A percentile compares a stretch with the other conserved stretches of the same genome.
These are phyloP conservation scores for Frankliniella fusca DNA, from an alignment of 2,888 invertebrate species.

Conservation along the genomic window DNA sequence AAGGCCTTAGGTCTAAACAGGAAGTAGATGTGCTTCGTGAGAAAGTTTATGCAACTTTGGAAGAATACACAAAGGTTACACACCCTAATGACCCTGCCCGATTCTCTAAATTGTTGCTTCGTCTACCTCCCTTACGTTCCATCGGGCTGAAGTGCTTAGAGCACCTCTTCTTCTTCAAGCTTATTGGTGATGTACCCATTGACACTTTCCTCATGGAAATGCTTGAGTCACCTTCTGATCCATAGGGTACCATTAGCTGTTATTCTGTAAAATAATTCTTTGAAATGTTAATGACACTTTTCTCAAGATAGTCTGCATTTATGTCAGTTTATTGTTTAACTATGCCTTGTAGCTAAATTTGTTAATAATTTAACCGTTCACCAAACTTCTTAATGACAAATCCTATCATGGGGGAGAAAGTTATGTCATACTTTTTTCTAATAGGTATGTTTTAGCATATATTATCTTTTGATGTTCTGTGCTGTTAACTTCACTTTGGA, in stretches of 20 bases:
- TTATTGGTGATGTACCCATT: slow-evolving; percentile 81
- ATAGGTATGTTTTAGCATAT: background rate
- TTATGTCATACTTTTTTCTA: background rate
- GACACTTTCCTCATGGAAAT: slow-evolving; percentile 80
- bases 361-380: background rate
- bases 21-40: slow-evolving; percentile 85
- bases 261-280: background rate
- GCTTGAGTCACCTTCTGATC: slow-evolving; percentile 62
- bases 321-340: background rate
- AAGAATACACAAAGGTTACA: slow-evolving; percentile 85
- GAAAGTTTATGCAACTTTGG: slow-evolving; percentile 91
- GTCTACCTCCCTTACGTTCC: slow-evolving; percentile 82
- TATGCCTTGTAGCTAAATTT: slow-evolving; percentile 10
- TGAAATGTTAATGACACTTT: background rate
- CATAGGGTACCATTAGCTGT: slow-evolving; percentile 35
- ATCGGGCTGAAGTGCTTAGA: slow-evolving; percentile 92
- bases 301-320: slow-evolving; percentile 20
- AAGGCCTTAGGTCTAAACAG: slow-evolving; percentile 75
- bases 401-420: too few relatives aligned
- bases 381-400: background rate
- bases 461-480: too few relatives aligned
- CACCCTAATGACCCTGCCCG: slow-evolving; percentile 90
- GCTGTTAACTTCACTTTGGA: too few relatives aligned
- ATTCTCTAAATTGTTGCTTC: slow-evolving; percentile 88
- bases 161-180: slow-evolving; percentile 89